Base-by-base conservation (phyloP, 2,797 vertebrate species). In the Urophycis tenuis region DNA sequence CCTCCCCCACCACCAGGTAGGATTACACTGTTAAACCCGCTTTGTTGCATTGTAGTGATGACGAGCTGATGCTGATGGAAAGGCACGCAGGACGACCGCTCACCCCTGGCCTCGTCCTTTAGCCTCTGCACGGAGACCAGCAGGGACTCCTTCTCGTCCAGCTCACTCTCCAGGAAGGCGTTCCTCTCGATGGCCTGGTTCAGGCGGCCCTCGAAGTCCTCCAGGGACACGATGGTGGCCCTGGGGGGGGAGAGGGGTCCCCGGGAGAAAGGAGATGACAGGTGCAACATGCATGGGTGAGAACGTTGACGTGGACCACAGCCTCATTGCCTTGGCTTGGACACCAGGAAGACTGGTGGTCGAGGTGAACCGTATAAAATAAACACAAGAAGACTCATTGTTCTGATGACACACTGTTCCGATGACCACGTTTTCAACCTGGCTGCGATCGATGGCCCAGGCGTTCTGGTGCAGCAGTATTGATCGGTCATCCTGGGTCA, bases 141-240 rank as follows among this genome's bases (percentile, higher is more conserved):
- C 10, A 99, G 91, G 0, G 96, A 97, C 85, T 99, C 97, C 84
- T 99, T 99, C 92, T 99, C 97, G 82, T 99, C 97, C 85, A 99
- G 93, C 85, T 99, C 97, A 60, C 96, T 98, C 92, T 99, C 97
- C 89, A 99, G 93, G 92, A 99, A 99, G 0, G 97, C 97, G 72
- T 99, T 99, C 89, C 97, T 94, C 91, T 99, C 97, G 80, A 98
- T 99, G 81, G 97, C 96, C 91, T 98, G 96, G 93, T 99, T 99
- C 89, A 98, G 92, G 79, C 97, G 95, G 88, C 96, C 95, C 90
- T 99, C 97, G 75, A 98, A 99, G 91, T 96, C 97, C 93, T 99
- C 97, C 92, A 99, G 91, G 30, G 96, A 99, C 89, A 95, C 94
- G 80, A 98, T 98, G 30, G 96, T 98, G 22, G 97, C 96, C 87